Evolutionary conservation across 2,113 vertebrate species (phyloP), one percentile per base, ranked within the genome.

Genomic region (Hemicordylus capensis): DNA sequence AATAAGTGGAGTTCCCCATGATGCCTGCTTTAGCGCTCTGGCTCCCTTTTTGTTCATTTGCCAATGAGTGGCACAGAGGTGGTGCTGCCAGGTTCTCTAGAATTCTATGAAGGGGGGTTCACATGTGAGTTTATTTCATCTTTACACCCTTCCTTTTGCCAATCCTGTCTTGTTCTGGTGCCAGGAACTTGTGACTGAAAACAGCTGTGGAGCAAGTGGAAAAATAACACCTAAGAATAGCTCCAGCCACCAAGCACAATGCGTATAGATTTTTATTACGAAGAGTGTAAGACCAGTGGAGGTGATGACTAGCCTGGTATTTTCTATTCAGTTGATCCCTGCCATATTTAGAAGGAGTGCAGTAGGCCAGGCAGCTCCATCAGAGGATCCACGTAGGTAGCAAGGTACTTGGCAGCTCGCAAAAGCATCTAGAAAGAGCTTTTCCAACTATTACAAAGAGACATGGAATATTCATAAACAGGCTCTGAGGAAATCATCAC

Each of bases 221-320:
- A 95, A 94, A 96, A 93, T 90, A 93, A 77, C 91, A 93, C 93
- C 95, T 95, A 95, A 92, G 95, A 95, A 93, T 95, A 95, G 92
- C 90, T 48, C 66, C 78, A 37, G 59, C 89, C 88, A 91, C 80
- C 90, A 94, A 95, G 94, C 92, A 95, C 93, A 92, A 91, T 90
- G 92, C 90, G 54, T 87, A 39, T 90, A 88, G 89, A 92, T 92
- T 95, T 80, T 93, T 88, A 91, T 91, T 94, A 93, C 90, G 93
- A 87, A 92, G 91, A 92, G 89, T 76, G 84, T 70, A 94, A 89
- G 88, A 93, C 85, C 85, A 89, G 92, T 80, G 83, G 91, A 91
- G 94, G 85, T 88, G 92, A 89, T 94, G 93, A 93, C 91, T 92
- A 91, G 92, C 89, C 91, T 94, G 93, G 88, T 92, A 92, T 95